Evolutionary conservation across 2,888 invertebrate genomes (phyloP), one percentile per base, ranked within the genome.

Genomic region (Hyles lineata): DNA sequence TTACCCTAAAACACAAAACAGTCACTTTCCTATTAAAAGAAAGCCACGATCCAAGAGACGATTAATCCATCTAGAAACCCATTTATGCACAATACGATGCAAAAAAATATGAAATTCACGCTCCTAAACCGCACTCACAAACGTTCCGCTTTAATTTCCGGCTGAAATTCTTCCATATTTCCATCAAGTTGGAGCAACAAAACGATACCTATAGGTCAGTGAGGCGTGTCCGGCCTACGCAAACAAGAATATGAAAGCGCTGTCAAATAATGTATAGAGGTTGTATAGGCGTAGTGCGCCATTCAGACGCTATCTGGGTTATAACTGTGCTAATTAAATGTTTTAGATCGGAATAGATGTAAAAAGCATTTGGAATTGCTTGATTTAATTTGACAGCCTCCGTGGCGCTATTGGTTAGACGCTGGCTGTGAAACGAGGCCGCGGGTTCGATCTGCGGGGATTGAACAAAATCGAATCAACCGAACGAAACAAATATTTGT

Each of bases 111-210:
- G 19, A n/a, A 55, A 55, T 55, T 43, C 43, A 43, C 43, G 55
- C 55, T 55, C n/a, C n/a, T 55, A 55, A 55, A 55, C 55, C 19
- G 55, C 19, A n/a, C n/a, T 55, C 55, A 17, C 6, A 55, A 19
- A 19, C 55, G n/a, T n/a, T n/a, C 55, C 55, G 55, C 17, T 55
- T 55, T 55, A 55, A n/a, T 55, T 55, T 55, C 17, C 60, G 25
- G 60, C 17, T 17, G 23, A 25, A 61, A 61, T 61, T 61, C 60
- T 61, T 61, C 25, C 60, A 61, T 25, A 61, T 25, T 61, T 61
- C 17, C 23, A 59, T 11, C 21, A 15, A 59, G 21, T 8, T 59
- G 59, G 23, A 21, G 59, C 23, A 59, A 21, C 23, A 59, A 21
- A 21, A n/a, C 19, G 21, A 58, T 58, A 59, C 21, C 21, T 21